Base-by-base conservation (phyloP, 2,888 invertebrate genomes). In the Stegana nigrithorax region DNA sequence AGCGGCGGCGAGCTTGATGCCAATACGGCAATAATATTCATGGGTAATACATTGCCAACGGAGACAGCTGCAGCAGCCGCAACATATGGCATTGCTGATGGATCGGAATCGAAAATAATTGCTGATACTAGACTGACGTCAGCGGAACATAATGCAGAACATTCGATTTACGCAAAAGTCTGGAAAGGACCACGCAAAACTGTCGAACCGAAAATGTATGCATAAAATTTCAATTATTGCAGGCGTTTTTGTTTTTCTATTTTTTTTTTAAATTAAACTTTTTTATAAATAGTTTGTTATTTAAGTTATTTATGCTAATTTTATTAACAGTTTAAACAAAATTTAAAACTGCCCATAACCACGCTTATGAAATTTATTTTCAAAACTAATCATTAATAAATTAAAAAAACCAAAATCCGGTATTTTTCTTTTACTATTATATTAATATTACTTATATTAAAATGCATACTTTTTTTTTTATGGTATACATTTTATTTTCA, bases 101-200 rank as follows among this genome's bases (percentile, higher is more conserved):
- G 36, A 17, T 55, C 53, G 12, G 53, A 65, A 58, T 62, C 65
- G 21, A 66, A 65, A 8, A 66, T 67, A 17, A 68, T 64, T 36
- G 61, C 67, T 51, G 69, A 68, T 36, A 69, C 70, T 53, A 73
- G 72, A 64, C 67, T 8, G 12, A 21, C 27, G 21, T 17, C 65
- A 36, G 21, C 69, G 44, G 78, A 78, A 66, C 68, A 70, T 55
- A 81, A 75, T 70, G 80, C 80, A 19, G 80, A 82, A 64, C 78
- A 83, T 65, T 83, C 84, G 59, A 84, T 85, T 59, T 86, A 86
- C 70, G 84, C 85, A 62, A 85, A 86, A 80, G 86, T 86, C 68
- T 86, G 86, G 86, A 86, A 86, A 71, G 86, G 86, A 67, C 84
- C 86, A 10, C 83, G 83, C 64, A 85, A 86, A 76, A 76, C 84